A percentile compares a stretch with the other conserved stretches of the same genome.
phyloP scores from a whole-genome alignment of 2,888 invertebrate species.

The Pollenia angustigena region DNA sequence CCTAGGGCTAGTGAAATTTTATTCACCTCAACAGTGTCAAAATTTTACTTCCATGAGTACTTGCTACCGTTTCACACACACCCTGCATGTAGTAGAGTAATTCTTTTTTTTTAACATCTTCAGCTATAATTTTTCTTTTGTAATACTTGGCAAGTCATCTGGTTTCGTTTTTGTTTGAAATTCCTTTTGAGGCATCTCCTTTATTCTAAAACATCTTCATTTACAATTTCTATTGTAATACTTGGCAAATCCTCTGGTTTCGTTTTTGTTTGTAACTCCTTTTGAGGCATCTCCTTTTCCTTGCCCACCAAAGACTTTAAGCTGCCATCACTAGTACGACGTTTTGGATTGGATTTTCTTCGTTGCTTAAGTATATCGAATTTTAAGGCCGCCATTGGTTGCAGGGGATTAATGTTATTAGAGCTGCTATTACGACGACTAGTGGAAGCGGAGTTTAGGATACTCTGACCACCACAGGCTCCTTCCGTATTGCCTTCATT shows the following conservation, averaged over 20 bases:
- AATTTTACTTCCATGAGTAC: too few species aligned
- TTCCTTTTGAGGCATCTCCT: not conserved
- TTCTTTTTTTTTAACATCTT: not conserved
- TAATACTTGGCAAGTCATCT: slow-evolving; percentile 73
- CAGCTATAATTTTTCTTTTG: slow-evolving; percentile 74
- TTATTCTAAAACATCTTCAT: slow-evolving; percentile 7
- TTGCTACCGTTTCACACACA: too few species aligned
- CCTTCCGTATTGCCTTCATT: slow-evolving; percentile 2
- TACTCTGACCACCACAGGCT: slow-evolving; percentile 58
- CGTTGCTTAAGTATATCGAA: slow-evolving; percentile 64
- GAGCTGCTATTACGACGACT: slow-evolving; percentile 52
- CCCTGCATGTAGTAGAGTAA: not conserved
- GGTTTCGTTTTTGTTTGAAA: slow-evolving; percentile 14
- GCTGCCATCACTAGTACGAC: slow-evolving; percentile 5
- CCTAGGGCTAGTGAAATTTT: too few species aligned
- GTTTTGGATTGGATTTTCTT: slow-evolving; percentile 32
- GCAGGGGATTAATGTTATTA: not conserved
- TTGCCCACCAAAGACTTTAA: slow-evolving; percentile 1
- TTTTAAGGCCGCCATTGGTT: slow-evolving; percentile 69
- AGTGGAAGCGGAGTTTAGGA: slow-evolving; percentile 5
- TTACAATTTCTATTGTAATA: slow-evolving; percentile 77
- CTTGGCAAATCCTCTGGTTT: slow-evolving; percentile 64
- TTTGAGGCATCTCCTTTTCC: not conserved
- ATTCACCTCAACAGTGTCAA: too few species aligned
- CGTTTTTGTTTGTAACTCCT: not conserved